phyloP scores from a whole-genome alignment of 2,797 vertebrate genomes.

The Sebastes hopkinsi region DNA sequence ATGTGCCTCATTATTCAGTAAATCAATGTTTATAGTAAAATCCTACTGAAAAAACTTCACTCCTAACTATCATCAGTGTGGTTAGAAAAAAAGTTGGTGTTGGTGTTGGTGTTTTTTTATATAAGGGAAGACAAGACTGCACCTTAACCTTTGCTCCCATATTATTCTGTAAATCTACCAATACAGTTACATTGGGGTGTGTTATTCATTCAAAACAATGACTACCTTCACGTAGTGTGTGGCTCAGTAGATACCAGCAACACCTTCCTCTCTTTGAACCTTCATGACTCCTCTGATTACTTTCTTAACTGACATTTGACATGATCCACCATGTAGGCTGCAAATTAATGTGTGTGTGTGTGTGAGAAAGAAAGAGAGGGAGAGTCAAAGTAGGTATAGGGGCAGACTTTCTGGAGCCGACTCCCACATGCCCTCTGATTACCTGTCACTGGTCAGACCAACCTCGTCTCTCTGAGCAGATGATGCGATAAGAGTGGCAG shows the following conservation, averaged over 20 bases:
- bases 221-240: conserved; percentile 14
- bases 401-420: conserved; percentile 81
- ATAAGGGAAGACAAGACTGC: neutral
- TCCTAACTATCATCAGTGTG: neutral
- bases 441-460: conserved; percentile 68
- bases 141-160: neutral
- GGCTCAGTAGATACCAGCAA: conserved; percentile 17
- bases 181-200: neutral
- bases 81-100: neutral
- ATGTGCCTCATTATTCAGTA: neutral
- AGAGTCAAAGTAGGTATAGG: conserved; percentile 64
- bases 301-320: conserved; percentile 62
- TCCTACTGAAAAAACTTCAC: neutral
- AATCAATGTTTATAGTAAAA: neutral
- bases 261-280: conserved; percentile 37
- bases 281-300: conserved; percentile 34
- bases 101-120: neutral
- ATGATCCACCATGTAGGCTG: conserved; percentile 45
- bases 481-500: conserved; percentile 51
- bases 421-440: conserved; percentile 70
- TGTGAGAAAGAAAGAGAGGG: neutral
- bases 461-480: conserved; percentile 44
- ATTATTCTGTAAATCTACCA: neutral
- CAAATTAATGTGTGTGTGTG: conserved; percentile 17
- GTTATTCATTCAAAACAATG: conserved; percentile 35